Evolutionary conservation across 2,797 vertebrate genomes (phyloP).

Genomic region (Avahi laniger): DNA sequence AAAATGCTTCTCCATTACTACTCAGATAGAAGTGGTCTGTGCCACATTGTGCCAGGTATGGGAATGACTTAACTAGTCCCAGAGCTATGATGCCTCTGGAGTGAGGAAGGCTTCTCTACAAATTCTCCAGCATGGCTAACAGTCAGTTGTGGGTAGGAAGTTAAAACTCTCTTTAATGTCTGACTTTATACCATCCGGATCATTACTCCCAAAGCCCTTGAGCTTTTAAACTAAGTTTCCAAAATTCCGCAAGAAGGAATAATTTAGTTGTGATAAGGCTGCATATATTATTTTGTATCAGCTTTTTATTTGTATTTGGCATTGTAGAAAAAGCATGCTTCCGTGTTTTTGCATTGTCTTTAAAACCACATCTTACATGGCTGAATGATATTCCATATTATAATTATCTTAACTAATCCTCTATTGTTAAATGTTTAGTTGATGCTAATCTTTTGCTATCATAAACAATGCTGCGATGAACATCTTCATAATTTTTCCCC

Average conservation of each 20-base stretch:
- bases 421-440: background rate
- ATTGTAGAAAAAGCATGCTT: background rate
- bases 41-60: slow-evolving; percentile 86
- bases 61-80: background rate
- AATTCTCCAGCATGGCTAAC: background rate
- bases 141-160: fast-evolving
- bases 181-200: background rate
- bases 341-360: background rate
- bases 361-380: background rate
- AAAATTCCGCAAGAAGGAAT: background rate
- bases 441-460: background rate
- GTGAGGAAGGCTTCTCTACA: background rate
- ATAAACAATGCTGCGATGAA: background rate
- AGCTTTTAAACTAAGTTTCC: background rate
- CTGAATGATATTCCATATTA: background rate
- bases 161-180: background rate
- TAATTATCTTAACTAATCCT: background rate
- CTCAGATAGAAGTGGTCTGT: slow-evolving; percentile 87
- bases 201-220: background rate
- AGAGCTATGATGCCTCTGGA: background rate
- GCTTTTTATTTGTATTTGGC: background rate
- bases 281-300: background rate
- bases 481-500: background rate
- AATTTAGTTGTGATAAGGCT: slow-evolving; percentile 15
- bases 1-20: slow-evolving; percentile 87